Evolutionary conservation across 2,888 invertebrate species (phyloP).

Genomic region (Stenotaenia linearis): DNA sequence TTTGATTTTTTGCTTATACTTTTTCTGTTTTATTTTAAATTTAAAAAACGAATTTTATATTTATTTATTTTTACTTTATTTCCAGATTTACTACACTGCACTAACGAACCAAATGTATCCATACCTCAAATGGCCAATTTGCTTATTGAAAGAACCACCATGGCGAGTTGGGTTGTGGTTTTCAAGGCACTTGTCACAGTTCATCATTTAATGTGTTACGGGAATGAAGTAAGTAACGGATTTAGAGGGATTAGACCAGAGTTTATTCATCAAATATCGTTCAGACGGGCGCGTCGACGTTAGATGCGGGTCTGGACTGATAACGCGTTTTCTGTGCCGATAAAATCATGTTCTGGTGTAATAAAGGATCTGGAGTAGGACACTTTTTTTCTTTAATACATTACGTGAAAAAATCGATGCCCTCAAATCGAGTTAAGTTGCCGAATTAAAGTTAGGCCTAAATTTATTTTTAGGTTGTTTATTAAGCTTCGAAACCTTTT

Average conservation of each 20-base stretch:
- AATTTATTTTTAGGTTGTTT: background rate
- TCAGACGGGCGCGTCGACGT: no score
- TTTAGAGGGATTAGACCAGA: no score
- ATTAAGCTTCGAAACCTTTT: background rate
- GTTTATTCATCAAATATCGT: no score
- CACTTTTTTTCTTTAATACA: no score
- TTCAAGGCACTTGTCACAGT: slow-evolving; percentile 97
- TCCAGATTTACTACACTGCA: slow-evolving; percentile 96
- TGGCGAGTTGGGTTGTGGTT: slow-evolving; percentile 97
- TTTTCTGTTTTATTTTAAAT: background rate
- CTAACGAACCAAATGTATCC: slow-evolving; percentile 98
- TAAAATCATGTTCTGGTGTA: no score
- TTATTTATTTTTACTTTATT: background rate
- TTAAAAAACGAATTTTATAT: background rate
- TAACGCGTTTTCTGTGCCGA: no score
- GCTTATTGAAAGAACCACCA: slow-evolving; percentile 94
- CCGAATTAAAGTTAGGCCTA: background rate
- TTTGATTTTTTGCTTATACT: background rate
- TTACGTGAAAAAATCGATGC: no score
- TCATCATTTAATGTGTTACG: slow-evolving; percentile 98
- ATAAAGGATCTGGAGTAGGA: no score
- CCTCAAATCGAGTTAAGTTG: no score
- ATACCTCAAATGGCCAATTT: slow-evolving; percentile 98
- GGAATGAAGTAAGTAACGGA: slow-evolving; percentile 76
- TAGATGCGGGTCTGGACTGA: no score